Base-by-base conservation (phyloP, 2,797 vertebrate species). In the Alfaro cultratus region DNA sequence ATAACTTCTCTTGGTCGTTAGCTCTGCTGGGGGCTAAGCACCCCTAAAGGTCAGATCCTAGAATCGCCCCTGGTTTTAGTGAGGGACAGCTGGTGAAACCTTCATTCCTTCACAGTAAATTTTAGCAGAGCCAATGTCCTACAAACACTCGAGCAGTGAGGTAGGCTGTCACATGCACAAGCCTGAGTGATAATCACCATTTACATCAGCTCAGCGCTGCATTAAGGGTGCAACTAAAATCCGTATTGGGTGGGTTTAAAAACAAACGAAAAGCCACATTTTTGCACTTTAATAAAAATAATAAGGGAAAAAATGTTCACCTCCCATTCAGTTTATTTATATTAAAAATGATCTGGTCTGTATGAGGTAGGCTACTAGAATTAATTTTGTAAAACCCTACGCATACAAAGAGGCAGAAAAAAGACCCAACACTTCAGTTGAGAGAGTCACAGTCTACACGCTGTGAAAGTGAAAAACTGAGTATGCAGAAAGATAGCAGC, bases 181-280 rank as follows among this genome's bases (percentile, higher is more conserved):
- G 75, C 74, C 74, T 75, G 23, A 85, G 77, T 46, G 55, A 80
- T 81, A 73, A 81, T 83, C 29, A 26, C 72, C 75, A 23, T 82
- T 21, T 77, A 75, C 71, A 57, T 39, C 77, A 60, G 36, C 51
- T 2, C 8, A 12, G 5, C 49, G 34, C 45, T 77, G 46, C 60
- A 71, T 57, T 68, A 64, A 60, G 75, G 34, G 12, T n/a, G 45
- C 36, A 45, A 23, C 31, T 74, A 51, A 72, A 76, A 55, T 71
- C 67, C 72, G 60, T 62, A 62, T 31, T 5, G 39, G 11, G 49
- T 21, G 51, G 5, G 5, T 29, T 23, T 1, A 23, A 11, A 73
- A 49, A 2, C n/a, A 34, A 51, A 77, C 55, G 11, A 3, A 45
- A 68, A 51, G 70, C 8, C 31, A 71, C 12, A 26, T 36, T 26